phyloP scores from a whole-genome alignment of 2,888 invertebrate species.

The Drosophila melanosoma region DNA sequence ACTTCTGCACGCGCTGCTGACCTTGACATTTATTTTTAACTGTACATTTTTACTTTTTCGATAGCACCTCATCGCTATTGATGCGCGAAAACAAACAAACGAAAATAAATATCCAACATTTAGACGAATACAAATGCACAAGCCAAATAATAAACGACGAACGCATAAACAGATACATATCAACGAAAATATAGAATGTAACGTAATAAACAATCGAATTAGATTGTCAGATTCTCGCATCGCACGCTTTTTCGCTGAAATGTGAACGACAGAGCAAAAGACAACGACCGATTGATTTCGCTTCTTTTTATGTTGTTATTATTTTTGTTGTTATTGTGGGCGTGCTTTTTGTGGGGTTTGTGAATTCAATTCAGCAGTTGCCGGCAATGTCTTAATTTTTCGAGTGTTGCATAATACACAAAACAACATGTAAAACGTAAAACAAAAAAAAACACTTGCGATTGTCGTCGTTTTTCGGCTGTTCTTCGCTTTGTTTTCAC shows the following conservation, averaged over 20 bases:
- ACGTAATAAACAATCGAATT: constrained; percentile 33
- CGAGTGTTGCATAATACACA: constrained; percentile 61
- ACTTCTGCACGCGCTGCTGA: constrained; percentile 53
- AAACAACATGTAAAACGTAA: constrained; percentile 17
- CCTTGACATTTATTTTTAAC: constrained; percentile 84
- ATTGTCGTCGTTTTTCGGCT: constrained; percentile 12
- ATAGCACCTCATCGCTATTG: constrained; percentile 25
- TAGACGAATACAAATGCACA: constrained; percentile 13
- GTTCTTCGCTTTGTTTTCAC: constrained; percentile 56
- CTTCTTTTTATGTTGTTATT: constrained; percentile 8
- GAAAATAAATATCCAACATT: constrained; percentile 19
- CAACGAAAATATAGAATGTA: constrained; percentile 9
- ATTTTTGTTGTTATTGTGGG: constrained; percentile 26
- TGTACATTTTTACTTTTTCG: constrained; percentile 68
- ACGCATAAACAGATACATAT: constrained; percentile 18
- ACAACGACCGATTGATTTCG: constrained; percentile 32
- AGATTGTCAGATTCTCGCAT: background rate
- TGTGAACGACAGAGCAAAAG: constrained; percentile 26
- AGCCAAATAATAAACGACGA: constrained; percentile 25
- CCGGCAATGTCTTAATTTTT: constrained; percentile 34
- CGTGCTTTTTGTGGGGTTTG: constrained; percentile 16
- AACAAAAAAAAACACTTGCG: constrained; percentile 15
- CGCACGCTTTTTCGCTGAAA: background rate
- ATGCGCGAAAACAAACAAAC: constrained; percentile 27
- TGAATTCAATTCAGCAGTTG: constrained; percentile 12